Percentiles rank a stretch among this genome's conserved stretches.
Conservation (phyloP, 2,113 vertebrate species). For the Bubo scandiacus region DNA sequence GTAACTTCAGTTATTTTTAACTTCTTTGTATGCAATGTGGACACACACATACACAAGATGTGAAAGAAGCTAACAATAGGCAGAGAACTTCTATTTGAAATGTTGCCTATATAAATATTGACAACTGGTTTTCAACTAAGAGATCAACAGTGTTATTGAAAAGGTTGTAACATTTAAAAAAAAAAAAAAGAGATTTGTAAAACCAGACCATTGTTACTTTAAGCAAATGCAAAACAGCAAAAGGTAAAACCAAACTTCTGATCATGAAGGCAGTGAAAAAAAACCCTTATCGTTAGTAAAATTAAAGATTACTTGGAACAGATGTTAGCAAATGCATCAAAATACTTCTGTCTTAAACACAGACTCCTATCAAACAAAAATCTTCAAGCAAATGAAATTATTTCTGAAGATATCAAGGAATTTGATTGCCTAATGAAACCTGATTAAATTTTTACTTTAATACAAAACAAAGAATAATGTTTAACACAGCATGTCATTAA, state of each 20-base stretch:
- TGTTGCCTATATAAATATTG: not conserved
- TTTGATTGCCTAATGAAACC: not conserved
- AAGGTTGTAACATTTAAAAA: not conserved
- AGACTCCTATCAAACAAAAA: not conserved
- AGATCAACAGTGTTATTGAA: not conserved
- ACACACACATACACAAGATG: not conserved
- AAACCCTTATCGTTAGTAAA: not conserved
- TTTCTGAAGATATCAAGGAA: not conserved
- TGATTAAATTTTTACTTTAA: not conserved
- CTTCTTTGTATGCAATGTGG: not conserved
- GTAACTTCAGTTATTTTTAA: not conserved
- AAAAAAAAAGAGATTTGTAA: not conserved
- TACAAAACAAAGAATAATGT: not conserved
- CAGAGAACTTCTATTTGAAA: not conserved
- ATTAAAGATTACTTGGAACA: not conserved
- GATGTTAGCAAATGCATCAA: not conserved
- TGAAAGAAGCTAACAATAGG: not conserved
- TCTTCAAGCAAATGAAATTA: not conserved
- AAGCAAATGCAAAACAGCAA: not conserved
- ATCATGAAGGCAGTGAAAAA: not conserved
- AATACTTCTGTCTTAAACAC: not conserved
- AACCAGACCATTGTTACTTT: not conserved
- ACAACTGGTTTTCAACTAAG: not conserved
- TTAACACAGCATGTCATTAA: not conserved
- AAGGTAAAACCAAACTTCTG: not conserved